Evolutionary conservation across 1,140 invertebrate genomes (phyloP).

Genomic region (Notospermus geniculatus): DNA sequence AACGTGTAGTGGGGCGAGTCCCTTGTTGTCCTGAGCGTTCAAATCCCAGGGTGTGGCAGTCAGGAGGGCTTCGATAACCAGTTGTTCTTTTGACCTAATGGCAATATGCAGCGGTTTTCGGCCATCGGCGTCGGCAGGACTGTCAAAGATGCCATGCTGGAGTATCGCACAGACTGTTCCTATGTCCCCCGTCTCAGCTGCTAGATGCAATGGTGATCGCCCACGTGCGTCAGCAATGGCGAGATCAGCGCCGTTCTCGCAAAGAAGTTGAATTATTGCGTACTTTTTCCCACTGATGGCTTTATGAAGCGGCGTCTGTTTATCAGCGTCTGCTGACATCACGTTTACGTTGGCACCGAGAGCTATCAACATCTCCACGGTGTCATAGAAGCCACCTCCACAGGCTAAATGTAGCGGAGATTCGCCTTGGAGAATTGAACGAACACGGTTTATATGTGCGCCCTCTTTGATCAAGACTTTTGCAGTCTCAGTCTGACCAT

Average conservation of each 20-base stretch:
- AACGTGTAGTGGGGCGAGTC: neutral
- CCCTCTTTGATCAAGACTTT: conserved; percentile 1
- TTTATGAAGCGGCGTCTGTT: conserved; percentile 8
- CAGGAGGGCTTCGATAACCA: neutral
- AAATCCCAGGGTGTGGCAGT: neutral
- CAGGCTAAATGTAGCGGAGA: conserved; percentile 1
- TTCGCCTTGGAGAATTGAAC: neutral
- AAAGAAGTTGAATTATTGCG: neutral
- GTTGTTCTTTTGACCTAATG: neutral
- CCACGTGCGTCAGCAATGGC: neutral
- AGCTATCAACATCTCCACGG: neutral
- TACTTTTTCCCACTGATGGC: neutral
- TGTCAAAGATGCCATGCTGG: neutral
- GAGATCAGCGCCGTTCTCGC: conserved; percentile 5
- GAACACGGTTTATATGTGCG: neutral
- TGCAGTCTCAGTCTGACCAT: neutral
- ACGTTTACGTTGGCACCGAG: neutral
- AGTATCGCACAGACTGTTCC: neutral
- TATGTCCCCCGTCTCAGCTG: neutral
- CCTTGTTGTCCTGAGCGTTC: neutral
- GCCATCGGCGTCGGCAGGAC: neutral
- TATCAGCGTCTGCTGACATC: neutral
- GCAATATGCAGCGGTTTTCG: conserved; percentile 5
- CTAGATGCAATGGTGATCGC: conserved; percentile 2
- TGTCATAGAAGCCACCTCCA: neutral